A percentile compares a stretch with the other conserved stretches of the same genome.
Conservation (phyloP, 2,888 invertebrate genomes). For the Athrips mouffetella region DNA sequence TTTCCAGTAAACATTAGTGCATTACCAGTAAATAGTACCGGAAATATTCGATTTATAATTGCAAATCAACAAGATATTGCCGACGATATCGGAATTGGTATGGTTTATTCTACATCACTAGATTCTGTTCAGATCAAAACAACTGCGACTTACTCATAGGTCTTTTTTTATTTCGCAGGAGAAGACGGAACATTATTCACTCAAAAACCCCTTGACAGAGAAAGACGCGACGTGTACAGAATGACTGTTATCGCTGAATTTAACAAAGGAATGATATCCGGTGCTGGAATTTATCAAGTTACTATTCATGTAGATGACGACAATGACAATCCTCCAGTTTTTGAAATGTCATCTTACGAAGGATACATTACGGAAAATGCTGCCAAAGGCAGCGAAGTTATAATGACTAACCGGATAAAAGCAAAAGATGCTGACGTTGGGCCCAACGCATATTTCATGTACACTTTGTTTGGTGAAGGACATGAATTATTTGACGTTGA, state of each 20-base stretch:
- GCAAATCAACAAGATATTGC: conserved; percentile 90
- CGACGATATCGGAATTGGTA: conserved; percentile 87
- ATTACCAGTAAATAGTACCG: conserved; percentile 46
- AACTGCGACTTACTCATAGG: not conserved
- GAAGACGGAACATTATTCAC: conserved; percentile 89
- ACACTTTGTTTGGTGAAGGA: conserved; percentile 85
- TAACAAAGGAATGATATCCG: conserved; percentile 82
- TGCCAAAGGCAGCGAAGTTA: conserved; percentile 82
- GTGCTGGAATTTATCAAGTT: conserved; percentile 88
- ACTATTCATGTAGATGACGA: conserved; percentile 89
- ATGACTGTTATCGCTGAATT: conserved; percentile 90
- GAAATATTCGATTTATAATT: conserved; percentile 84
- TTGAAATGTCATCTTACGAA: conserved; percentile 84
- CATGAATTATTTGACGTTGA: conserved; percentile 85
- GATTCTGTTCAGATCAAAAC: not conserved
- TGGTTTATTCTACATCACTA: conserved; percentile 13
- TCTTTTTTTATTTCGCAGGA: conserved; percentile 40
- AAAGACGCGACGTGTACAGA: conserved; percentile 83
- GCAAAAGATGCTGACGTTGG: conserved; percentile 86
- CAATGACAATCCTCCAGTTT: conserved; percentile 91
- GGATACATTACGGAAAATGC: conserved; percentile 90
- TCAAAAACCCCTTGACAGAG: conserved; percentile 86
- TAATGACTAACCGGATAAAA: conserved; percentile 81
- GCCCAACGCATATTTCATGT: conserved; percentile 82
- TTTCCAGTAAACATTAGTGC: conserved; percentile 76